Conservation (phyloP, 2,888 invertebrate species). For the Aspidiotus rigidus region DNA sequence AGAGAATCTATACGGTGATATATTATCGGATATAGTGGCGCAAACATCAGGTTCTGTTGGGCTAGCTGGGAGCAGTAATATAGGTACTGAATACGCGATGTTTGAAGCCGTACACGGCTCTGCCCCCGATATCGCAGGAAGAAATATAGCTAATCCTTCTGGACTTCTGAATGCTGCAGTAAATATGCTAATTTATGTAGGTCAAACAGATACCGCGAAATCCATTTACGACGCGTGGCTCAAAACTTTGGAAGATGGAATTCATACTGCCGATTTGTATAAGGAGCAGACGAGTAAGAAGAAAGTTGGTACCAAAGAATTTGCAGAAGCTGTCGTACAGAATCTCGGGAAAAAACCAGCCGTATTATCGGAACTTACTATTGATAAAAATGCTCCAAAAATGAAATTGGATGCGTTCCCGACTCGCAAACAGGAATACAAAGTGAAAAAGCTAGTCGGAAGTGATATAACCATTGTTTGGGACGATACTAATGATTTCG, state of each 20-base stretch:
- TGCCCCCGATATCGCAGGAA: background rate
- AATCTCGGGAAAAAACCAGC: background rate
- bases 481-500: background rate
- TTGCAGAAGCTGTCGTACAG: background rate
- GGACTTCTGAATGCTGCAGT: background rate
- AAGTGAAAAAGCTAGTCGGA: background rate
- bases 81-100: background rate
- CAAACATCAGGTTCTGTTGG: background rate
- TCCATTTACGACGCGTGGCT: background rate
- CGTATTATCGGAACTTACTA: background rate
- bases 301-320: slow-evolving; percentile 4
- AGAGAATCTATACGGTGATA: background rate
- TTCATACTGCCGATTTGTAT: background rate
- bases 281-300: background rate
- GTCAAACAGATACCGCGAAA: background rate
- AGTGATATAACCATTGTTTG: background rate
- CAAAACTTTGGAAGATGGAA: background rate
- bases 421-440: no score
- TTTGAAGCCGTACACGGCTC: background rate
- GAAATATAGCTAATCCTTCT: slow-evolving; percentile 6
- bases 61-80: background rate
- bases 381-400: no score
- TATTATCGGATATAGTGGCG: background rate
- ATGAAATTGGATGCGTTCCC: no score
- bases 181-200: background rate